Percentiles rank a stretch among this genome's conserved stretches.
Evolutionary conservation across 1,140 invertebrate species (phyloP).

Genomic region (Pteromalus puparum): DNA sequence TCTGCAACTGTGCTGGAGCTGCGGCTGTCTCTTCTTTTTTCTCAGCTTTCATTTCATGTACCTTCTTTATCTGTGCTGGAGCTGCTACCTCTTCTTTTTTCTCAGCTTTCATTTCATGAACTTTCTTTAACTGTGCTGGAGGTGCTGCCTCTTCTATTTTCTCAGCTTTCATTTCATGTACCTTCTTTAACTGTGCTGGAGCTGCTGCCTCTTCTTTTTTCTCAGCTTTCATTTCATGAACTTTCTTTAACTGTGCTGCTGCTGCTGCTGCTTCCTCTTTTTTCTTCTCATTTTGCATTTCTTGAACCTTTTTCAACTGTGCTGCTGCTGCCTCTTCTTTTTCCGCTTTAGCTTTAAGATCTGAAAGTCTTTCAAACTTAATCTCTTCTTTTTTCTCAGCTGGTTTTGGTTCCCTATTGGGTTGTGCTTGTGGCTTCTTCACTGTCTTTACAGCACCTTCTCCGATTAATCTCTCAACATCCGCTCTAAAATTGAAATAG

Average conservation of each 20-base stretch:
- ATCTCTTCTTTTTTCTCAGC: slow-evolving; percentile 40
- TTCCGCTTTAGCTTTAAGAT: slow-evolving; percentile 2
- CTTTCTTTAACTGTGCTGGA: background rate
- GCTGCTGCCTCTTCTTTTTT: background rate
- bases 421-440: slow-evolving; percentile 63
- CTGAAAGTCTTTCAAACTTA: slow-evolving; percentile 25
- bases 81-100: background rate
- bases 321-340: background rate
- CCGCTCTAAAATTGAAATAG: slow-evolving; percentile 60
- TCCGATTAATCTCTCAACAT: slow-evolving; percentile 72
- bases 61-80: background rate
- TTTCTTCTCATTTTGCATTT: background rate
- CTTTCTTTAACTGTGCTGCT: background rate
- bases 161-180: background rate
- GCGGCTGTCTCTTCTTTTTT: background rate
- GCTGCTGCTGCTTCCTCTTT: background rate
- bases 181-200: background rate
- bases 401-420: background rate
- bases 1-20: too few species aligned
- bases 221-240: background rate
- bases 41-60: background rate
- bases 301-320: background rate
- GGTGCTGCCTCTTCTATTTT: background rate
- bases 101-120: background rate
- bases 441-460: slow-evolving; percentile 73